Evolutionary conservation across 2,888 invertebrate genomes (phyloP).

Genomic region (Heterodera filipjevi): DNA sequence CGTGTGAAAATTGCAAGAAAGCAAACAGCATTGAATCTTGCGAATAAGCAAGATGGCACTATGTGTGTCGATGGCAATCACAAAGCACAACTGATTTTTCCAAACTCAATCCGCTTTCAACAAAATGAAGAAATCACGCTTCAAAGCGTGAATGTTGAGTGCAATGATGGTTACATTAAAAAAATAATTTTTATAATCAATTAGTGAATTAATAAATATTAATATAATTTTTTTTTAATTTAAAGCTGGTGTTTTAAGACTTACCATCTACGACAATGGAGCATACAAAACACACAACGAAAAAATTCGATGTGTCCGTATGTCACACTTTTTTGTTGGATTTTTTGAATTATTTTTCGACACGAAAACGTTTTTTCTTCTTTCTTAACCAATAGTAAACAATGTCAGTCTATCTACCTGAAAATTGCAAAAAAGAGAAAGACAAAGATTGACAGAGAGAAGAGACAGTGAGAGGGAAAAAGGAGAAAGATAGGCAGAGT

Average conservation of each 20-base stretch:
- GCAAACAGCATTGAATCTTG: neutral
- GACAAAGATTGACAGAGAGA: no score
- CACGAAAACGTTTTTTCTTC: no score
- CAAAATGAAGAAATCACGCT: neutral
- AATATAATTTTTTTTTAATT: neutral
- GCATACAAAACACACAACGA: neutral
- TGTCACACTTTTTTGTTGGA: no score
- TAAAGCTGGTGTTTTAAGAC: neutral
- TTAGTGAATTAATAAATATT: neutral
- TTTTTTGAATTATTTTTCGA: no score
- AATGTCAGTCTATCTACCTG: no score
- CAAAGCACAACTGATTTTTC: neutral
- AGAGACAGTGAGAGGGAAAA: no score
- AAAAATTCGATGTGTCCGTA: no score
- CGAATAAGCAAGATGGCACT: neutral
- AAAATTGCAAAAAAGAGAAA: no score
- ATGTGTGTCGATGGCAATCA: neutral
- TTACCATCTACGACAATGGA: neutral
- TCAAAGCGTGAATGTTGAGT: neutral
- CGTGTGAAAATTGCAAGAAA: neutral
- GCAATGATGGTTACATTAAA: neutral
- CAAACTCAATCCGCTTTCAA: neutral
- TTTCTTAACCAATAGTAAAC: no score
- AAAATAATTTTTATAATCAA: neutral
- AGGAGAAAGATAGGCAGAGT: no score